Evolutionary conservation across 2,888 invertebrate species (phyloP), one percentile per base, ranked within the genome.

Genomic region (Saturnia japonica): DNA sequence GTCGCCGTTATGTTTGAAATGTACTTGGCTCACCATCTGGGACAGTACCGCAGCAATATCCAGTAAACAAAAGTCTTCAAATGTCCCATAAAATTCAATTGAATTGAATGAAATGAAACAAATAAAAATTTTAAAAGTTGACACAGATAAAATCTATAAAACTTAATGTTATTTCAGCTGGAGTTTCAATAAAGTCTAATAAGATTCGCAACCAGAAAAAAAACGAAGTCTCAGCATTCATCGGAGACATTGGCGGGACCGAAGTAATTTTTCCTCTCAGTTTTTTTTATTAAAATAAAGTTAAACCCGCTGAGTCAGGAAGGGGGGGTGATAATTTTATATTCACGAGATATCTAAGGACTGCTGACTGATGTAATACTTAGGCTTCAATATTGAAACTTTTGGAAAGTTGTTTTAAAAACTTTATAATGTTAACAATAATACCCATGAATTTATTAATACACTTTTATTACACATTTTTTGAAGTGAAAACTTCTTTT

Each of bases 241-340:
- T 70, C 71, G 73, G 77, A 82, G 85, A 84, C 86, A 84, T 86
- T 83, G 85, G 82, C 83, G 80, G 82, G 81, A 82, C 82, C 76
- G 78, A 78, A 69, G 81, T 80, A 77, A 78, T 85, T 85, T 85
- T 87, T 83, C 82, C 81, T 68, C 80, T 76, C 73, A 78, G 80
- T 84, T 84, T 87, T 87, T 90, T 90, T 88, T 91, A 90, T 89
- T 90, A 88, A 91, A 92, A 91, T 88, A 85, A 88, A 90, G 88
- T 90, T 88, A 89, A 90, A 87, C 82, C 81, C 80, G 90, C 90
- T 84, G 89, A 88, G 78, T 87, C 84, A 82, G 86, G n/a, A 76
- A 75, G 73, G 79, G 77, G 84, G 81, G 88, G 91, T 86, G 91
- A 91, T 90, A 90, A 93, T 92, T 91, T 91, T 89, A 89, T 89